Percentiles rank a stretch among this genome's conserved stretches.
These are phyloP conservation scores for Myotis davidii DNA, from an alignment of 2,113 vertebrate genomes.

Conservation along the genomic window DNA sequence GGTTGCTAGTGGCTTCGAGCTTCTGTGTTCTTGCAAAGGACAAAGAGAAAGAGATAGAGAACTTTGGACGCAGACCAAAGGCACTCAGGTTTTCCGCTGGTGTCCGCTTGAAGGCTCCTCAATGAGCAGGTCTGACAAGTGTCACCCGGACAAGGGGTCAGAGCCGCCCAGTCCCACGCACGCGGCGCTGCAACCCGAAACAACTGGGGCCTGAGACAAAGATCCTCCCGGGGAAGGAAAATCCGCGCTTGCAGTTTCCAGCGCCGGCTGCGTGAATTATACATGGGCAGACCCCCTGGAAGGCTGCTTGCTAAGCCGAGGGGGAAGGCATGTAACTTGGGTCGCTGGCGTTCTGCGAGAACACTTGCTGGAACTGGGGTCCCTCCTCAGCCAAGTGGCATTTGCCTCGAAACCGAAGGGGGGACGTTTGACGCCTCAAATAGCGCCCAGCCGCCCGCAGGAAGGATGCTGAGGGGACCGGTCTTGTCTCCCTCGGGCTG, in stretches of 20 bases:
- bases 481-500: not conserved
- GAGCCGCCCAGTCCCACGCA: not conserved
- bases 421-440: slow-evolving; percentile 36
- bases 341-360: slow-evolving; percentile 60
- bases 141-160: slow-evolving; percentile 51
- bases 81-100: not conserved
- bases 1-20: not conserved
- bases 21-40: slow-evolving; percentile 56
- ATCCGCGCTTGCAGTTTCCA: slow-evolving; percentile 41
- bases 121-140: not conserved
- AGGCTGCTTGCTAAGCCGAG: slow-evolving; percentile 45
- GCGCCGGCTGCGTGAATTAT: slow-evolving; percentile 65
- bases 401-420: not conserved
- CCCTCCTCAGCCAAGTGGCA: not conserved
- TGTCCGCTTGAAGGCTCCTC: not conserved
- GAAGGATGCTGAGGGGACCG: not conserved
- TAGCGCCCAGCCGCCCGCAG: slow-evolving; percentile 23
- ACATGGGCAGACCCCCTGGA: slow-evolving; percentile 54
- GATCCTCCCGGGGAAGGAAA: slow-evolving; percentile 12
- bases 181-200: slow-evolving; percentile 11
- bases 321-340: slow-evolving; percentile 55
- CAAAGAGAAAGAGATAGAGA: slow-evolving; percentile 11
- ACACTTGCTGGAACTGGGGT: slow-evolving; percentile 59
- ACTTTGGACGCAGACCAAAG: not conserved
- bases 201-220: slow-evolving; percentile 50